Evolutionary conservation across 1,140 invertebrate species (phyloP).

Genomic region (Neoseiulus cucumeris): DNA sequence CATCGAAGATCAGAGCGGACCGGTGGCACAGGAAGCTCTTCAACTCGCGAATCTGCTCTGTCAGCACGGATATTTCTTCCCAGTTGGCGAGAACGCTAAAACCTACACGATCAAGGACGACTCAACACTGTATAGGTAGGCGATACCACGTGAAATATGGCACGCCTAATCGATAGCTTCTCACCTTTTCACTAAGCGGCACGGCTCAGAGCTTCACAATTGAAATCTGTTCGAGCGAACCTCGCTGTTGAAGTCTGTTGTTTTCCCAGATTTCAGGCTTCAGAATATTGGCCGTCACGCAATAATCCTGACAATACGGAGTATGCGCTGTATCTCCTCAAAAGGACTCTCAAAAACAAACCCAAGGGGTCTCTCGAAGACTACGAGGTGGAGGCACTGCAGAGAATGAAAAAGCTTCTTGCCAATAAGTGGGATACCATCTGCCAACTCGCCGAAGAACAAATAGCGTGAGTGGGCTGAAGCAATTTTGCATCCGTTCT

Average conservation of each 20-base stretch:
- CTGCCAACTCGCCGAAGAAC: conserved; percentile 77
- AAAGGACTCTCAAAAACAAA: conserved; percentile 25
- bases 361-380: conserved; percentile 27
- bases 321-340: conserved; percentile 27
- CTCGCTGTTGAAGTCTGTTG: too few species aligned
- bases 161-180: not conserved
- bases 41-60: conserved; percentile 62
- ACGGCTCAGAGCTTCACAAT: too few species aligned
- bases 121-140: conserved; percentile 84
- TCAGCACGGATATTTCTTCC: conserved; percentile 90
- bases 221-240: too few species aligned
- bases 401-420: conserved; percentile 65
- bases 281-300: conserved; percentile 26
- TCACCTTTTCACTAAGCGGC: too few species aligned
- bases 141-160: conserved; percentile 31
- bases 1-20: conserved; percentile 18
- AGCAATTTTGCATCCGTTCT: too few species aligned
- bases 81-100: conserved; percentile 64
- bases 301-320: conserved; percentile 24
- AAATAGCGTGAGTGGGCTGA: conserved; percentile 37
- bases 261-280: conserved; percentile 20
- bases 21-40: conserved; percentile 5
- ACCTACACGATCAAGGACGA: conserved; percentile 77
- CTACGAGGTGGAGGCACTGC: conserved; percentile 45
- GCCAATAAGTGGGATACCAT: conserved; percentile 89